phyloP scores from a whole-genome alignment of 2,888 invertebrate genomes.

The Phrixothrix hirtus region DNA sequence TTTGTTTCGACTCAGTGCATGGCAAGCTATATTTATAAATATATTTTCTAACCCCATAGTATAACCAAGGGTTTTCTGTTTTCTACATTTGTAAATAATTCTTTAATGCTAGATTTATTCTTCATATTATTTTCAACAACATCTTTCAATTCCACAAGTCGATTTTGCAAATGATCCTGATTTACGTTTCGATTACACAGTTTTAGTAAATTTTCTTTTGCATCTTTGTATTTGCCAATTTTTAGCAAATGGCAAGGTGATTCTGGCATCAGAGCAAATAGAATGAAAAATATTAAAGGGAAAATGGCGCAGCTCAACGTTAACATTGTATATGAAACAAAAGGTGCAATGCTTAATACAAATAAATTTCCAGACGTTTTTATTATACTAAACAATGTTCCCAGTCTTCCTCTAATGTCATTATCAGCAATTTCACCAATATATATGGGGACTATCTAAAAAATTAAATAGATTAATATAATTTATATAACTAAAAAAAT shows the following conservation, averaged over 20 bases:
- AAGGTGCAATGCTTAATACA: slow-evolving; percentile 58
- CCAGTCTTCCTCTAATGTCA: slow-evolving; percentile 51
- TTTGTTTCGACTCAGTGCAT: too few relatives aligned
- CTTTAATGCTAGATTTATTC: too few relatives aligned
- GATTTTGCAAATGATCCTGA: too few relatives aligned
- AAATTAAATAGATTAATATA: too few relatives aligned
- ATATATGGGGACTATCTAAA: slow-evolving; percentile 53
- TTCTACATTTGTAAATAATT: too few relatives aligned
- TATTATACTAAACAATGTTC: slow-evolving; percentile 34
- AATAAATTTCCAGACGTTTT: slow-evolving; percentile 53
- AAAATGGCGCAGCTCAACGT: slow-evolving; percentile 46
- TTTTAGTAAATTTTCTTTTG: slow-evolving; percentile 38
- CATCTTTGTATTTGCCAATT: slow-evolving; percentile 43
- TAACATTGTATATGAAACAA: slow-evolving; percentile 55
- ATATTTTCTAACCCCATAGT: too few relatives aligned
- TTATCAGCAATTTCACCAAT: slow-evolving; percentile 54
- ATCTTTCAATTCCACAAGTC: too few relatives aligned
- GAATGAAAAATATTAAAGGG: slow-evolving; percentile 48
- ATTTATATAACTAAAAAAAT: too few relatives aligned
- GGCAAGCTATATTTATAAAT: too few relatives aligned
- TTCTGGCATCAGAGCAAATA: slow-evolving; percentile 54
- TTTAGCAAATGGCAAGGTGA: slow-evolving; percentile 56
- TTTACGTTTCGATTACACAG: too few relatives aligned
- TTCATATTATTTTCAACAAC: too few relatives aligned
- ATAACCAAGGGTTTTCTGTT: too few relatives aligned